phyloP scores from a whole-genome alignment of 2,888 invertebrate species.

The Trachelus tabidus region DNA sequence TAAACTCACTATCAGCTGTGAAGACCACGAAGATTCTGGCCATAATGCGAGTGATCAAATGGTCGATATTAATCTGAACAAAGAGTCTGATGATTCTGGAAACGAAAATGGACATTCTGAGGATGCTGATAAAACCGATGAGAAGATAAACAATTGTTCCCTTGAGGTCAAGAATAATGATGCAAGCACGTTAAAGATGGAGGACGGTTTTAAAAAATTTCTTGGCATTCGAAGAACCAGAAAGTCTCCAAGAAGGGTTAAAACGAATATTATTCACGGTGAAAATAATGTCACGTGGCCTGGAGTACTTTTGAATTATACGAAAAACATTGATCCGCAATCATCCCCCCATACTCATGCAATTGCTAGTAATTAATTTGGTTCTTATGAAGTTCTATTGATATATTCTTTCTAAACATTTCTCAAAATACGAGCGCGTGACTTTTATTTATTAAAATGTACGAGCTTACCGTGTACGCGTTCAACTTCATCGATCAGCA shows the following conservation, averaged over 20 bases:
- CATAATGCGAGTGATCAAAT: neutral
- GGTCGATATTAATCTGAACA: neutral
- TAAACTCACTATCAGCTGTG: constrained; percentile 25
- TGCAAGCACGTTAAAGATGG: neutral
- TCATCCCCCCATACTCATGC: constrained; percentile 20
- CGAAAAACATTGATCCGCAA: constrained; percentile 35
- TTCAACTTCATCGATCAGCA: neutral
- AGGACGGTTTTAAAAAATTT: constrained; percentile 15
- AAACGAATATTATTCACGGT: neutral
- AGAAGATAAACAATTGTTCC: neutral
- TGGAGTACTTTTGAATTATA: constrained; percentile 41
- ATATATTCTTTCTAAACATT: neutral
- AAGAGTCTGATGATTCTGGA: neutral
- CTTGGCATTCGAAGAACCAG: constrained; percentile 20
- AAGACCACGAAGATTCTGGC: neutral
- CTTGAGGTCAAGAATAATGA: neutral
- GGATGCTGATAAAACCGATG: neutral
- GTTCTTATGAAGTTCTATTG: neutral
- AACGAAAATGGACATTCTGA: neutral
- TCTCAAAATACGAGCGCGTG: neutral
- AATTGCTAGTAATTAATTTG: neutral
- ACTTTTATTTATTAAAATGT: neutral
- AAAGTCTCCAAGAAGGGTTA: constrained; percentile 9
- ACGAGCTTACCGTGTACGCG: neutral
- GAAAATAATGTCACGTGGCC: constrained; percentile 39